Evolutionary conservation across 2,113 vertebrate species (phyloP), one percentile per base, ranked within the genome.

Genomic region (Equus quagga): DNA sequence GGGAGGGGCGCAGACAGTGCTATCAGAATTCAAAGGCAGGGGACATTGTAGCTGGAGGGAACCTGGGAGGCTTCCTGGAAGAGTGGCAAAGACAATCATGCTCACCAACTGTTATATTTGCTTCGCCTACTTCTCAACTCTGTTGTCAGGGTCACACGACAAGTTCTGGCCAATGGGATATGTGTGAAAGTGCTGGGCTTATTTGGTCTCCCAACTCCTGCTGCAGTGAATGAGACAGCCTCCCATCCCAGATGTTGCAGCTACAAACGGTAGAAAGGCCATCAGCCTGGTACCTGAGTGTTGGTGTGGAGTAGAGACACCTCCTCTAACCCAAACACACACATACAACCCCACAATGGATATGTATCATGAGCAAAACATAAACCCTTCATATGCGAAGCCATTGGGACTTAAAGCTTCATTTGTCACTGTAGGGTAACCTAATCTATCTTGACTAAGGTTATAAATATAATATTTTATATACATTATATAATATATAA

Each of bases 21-120:
- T n/a, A 19, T 76, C 33, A 89, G 88, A 84, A 92, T 69, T 70
- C 88, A 96, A 49, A 80, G 14, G 78, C 13, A n/a, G 70, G 56
- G 78, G 65, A 67, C 23, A 67, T 21, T 33, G 76, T 15, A 72
- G n/a, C 70, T 82, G 10, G 86, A 72, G 15, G 28, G 13, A 89
- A 49, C 6, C 26, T 33, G 46, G 21, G 80, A 95, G 33, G 33
- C 14, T 75, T 94, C 82, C 49, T 87, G 33, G 58, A 86, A 85
- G 51, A 76, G 12, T 23, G n/a, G 49, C 23, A 72, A 78, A 91
- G 54, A 67, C 11, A 41, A 1, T 4, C 13, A n/a, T 79, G 14
- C 49, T 95, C 51, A 79, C 28, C 23, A 46, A 72, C 62, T 87
- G 49, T 11, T 33, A 26, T 24, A 36, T 56, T 83, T 54, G 36